Evolutionary conservation across 1,140 invertebrate genomes (phyloP), one percentile per base, ranked within the genome.

Genomic region (Trypoxylus dichotomus): DNA sequence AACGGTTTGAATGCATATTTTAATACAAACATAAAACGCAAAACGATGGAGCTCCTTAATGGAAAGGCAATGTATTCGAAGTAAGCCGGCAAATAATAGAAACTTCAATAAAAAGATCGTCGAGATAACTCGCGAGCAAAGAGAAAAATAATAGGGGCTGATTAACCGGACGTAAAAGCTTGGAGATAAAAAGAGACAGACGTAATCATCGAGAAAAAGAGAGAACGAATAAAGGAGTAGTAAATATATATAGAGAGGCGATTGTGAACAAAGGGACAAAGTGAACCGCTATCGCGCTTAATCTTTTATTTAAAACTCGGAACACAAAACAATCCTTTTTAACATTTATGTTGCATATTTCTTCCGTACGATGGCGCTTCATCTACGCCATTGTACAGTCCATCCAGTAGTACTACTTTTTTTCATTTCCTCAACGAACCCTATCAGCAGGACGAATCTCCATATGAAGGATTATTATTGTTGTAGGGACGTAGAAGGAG

Each of bases 401-500:
- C 63, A 29, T 21, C 32, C 60, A 25, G 60, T 27, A 29, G 24
- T 27, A 27, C 60, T 68, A 21, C 47, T 68, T 68, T 74, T 72
- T 74, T 32, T 42, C 72, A 74, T 74, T 74, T 37, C 72, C 29
- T 74, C 19, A 24, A 29, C 42, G 74, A 7, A 24, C 25, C 72
- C 24, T 75, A 75, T 47, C 43, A 54, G 15, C 41, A 7, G 21
- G 19, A 27, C 7, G 43, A 47, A 75, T 54, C 74, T 43, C 41
- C 27, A 75, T 47, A 54, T 47, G 25, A n/a, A 75, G 41, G 74
- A 75, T 47, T 78, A 79, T 78, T 82, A 68, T 80, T 80, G 81
- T 83, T 82, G 13, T 80, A 86, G 85, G 19, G 84, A 85, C 76
- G 86, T 88, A 76, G 88, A 91, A 79, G 89, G 90, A 76, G 89